These are phyloP conservation scores for Hymenochirus boettgeri DNA, from an alignment of 2,113 vertebrate genomes.

Conservation along the genomic window DNA sequence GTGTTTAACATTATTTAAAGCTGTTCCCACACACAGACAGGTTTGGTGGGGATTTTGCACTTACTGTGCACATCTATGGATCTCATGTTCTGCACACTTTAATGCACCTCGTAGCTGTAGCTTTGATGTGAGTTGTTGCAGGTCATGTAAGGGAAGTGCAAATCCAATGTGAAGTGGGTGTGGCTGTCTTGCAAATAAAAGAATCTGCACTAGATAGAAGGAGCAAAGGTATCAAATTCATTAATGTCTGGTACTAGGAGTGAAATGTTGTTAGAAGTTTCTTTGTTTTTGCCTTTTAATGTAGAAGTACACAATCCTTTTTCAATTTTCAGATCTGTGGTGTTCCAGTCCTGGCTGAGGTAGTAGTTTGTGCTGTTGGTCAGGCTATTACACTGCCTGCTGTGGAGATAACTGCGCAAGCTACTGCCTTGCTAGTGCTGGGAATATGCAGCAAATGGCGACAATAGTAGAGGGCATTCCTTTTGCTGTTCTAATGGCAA, in stretches of 20 bases:
- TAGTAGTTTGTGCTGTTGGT: conserved; percentile 99
- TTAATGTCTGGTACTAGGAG: too few relatives aligned
- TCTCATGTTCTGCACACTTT: not conserved
- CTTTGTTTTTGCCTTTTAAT: too few relatives aligned
- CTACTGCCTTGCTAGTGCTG: conserved; percentile 99
- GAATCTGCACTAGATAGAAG: too few relatives aligned
- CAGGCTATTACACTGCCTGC: conserved; percentile 92
- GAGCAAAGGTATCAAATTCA: too few relatives aligned
- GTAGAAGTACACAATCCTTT: too few relatives aligned
- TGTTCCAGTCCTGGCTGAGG: conserved; percentile 88
- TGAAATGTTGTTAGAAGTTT: too few relatives aligned
- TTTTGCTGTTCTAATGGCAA: too few relatives aligned
- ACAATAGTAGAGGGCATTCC: conserved; percentile 60
- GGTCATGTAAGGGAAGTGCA: conserved; percentile 66
- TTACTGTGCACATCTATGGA: too few relatives aligned
- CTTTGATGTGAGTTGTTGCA: conserved; percentile 45
- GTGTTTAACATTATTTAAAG: too few relatives aligned
- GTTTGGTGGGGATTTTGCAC: too few relatives aligned
- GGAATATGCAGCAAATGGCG: conserved; percentile 72
- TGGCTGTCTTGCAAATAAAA: too few relatives aligned
- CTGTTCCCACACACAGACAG: too few relatives aligned
- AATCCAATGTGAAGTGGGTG: conserved; percentile 51
- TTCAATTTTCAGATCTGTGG: conserved; percentile 13
- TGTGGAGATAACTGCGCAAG: conserved; percentile 99
- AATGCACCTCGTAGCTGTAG: conserved; percentile 47